A percentile compares a stretch with the other conserved stretches of the same genome.
phyloP scores from a whole-genome alignment of 2,888 invertebrate genomes.

The Labia minor region DNA sequence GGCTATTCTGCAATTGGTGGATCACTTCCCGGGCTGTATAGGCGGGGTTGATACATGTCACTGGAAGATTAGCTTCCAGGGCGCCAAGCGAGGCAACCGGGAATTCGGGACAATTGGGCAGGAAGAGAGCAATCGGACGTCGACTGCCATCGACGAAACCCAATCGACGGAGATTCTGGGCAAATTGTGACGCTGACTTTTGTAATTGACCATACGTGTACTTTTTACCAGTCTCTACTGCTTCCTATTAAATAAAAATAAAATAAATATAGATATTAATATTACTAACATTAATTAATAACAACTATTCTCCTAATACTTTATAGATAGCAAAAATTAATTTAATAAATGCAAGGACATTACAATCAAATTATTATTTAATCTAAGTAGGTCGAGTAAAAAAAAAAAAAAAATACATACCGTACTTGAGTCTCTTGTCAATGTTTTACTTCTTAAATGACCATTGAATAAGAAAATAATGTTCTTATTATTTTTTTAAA shows the following conservation, averaged over 20 bases:
- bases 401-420: no score
- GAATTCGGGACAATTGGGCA: background rate
- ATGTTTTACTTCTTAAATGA: no score
- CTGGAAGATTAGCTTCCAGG: background rate
- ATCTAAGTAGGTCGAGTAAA: no score
- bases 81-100: background rate
- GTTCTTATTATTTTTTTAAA: no score
- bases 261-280: no score
- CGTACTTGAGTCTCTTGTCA: no score
- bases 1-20: background rate
- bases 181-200: background rate
- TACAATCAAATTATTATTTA: no score
- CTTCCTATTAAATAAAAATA: background rate
- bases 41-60: background rate
- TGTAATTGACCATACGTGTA: background rate
- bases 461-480: no score
- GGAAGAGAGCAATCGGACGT: background rate
- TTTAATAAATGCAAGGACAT: no score
- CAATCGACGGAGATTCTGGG: background rate
- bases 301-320: no score
- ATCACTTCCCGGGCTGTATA: background rate
- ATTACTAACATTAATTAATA: no score
- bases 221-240: background rate
- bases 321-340: no score
- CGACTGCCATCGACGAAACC: background rate